Evolutionary conservation across 2,113 vertebrate species (phyloP).

Genomic region (Trematomus loennbergii): DNA sequence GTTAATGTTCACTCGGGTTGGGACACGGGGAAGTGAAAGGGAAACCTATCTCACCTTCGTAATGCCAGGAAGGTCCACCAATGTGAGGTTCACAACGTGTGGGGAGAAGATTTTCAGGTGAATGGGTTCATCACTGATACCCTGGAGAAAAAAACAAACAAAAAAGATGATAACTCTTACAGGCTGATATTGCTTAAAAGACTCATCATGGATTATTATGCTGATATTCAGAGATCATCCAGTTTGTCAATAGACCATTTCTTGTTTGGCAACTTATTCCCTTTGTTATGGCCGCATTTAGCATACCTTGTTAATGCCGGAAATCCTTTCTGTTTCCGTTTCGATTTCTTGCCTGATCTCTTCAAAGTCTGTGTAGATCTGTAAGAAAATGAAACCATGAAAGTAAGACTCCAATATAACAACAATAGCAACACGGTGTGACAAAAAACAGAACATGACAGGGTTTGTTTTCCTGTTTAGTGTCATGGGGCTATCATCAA

Average conservation of each 20-base stretch:
- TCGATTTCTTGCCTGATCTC: slow-evolving; percentile 98
- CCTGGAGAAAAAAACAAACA: slow-evolving; percentile 80
- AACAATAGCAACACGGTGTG: neutral
- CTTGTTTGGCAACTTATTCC: neutral
- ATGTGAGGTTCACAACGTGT: slow-evolving; percentile 95
- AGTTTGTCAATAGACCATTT: neutral
- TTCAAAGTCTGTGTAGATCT: slow-evolving; percentile 96
- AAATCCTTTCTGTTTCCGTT: slow-evolving; percentile 95
- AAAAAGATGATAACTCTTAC: neutral
- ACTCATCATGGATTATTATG: neutral
- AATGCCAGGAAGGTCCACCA: slow-evolving; percentile 98
- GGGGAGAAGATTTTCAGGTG: slow-evolving; percentile 98
- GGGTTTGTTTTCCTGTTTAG: neutral
- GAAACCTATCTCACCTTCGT: slow-evolving; percentile 88
- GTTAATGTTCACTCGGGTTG: neutral
- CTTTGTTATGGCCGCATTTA: neutral
- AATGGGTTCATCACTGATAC: slow-evolving; percentile 96
- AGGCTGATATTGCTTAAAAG: neutral
- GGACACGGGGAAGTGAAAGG: neutral
- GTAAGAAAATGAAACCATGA: slow-evolving; percentile 43
- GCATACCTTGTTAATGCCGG: slow-evolving; percentile 96
- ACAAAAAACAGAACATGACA: neutral
- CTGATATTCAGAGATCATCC: neutral
- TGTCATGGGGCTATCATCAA: slow-evolving; percentile 1
- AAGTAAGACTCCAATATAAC: neutral